These are phyloP conservation scores for Gila robusta DNA, from an alignment of 2,797 vertebrate species.

Conservation along the genomic window DNA sequence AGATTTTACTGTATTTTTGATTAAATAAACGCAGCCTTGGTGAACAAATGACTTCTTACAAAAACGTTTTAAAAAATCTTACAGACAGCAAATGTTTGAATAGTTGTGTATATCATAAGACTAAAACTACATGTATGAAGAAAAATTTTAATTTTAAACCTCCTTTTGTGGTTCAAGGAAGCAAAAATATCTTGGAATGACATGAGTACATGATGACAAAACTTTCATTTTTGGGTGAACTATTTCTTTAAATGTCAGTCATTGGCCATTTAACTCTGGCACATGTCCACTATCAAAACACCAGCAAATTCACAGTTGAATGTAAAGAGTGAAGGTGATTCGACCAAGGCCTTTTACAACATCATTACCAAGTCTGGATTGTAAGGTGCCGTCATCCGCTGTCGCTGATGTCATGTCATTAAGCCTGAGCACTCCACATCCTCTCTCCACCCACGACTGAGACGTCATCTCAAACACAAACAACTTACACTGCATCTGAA, in stretches of 20 bases:
- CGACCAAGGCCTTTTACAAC: not conserved
- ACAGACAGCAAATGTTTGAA: not conserved
- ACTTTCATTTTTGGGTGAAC: not conserved
- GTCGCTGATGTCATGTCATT: slow-evolving; percentile 88
- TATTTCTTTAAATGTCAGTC: not conserved
- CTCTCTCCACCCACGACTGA: slow-evolving; percentile 89
- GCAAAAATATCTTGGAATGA: not conserved
- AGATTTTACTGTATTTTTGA: not conserved
- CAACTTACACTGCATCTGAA: slow-evolving; percentile 87
- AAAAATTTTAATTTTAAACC: not conserved
- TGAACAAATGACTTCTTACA: not conserved
- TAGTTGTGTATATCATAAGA: not conserved
- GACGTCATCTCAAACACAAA: slow-evolving; percentile 88
- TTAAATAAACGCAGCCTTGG: not conserved
- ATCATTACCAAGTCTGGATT: slow-evolving; percentile 83
- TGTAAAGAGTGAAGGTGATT: not conserved
- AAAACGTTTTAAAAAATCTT: not conserved
- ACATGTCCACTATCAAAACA: not conserved
- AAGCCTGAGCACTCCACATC: slow-evolving; percentile 86
- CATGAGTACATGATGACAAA: not conserved
- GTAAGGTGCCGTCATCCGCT: slow-evolving; percentile 82
- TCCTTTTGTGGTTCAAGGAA: not conserved
- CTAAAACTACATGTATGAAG: too few species aligned
- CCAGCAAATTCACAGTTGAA: not conserved
- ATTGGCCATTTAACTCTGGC: not conserved